A percentile compares a stretch with the other conserved stretches of the same genome.
phyloP scores from a whole-genome alignment of 1,140 invertebrate genomes.

The Euwallacea fornicatus region DNA sequence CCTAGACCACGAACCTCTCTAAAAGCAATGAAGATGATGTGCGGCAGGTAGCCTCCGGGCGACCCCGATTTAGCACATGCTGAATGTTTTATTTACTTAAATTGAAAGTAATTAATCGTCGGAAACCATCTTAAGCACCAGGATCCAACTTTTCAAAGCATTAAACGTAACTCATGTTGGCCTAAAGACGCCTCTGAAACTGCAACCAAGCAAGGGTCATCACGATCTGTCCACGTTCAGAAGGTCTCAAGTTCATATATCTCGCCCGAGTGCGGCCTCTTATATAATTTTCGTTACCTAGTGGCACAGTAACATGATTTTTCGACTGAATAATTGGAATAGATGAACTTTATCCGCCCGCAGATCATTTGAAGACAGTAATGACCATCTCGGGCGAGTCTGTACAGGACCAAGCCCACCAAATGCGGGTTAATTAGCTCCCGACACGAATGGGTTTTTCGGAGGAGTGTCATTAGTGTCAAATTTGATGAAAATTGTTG shows the following conservation, averaged over 20 bases:
- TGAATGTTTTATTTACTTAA: no score
- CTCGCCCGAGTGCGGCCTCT: conserved; percentile 23
- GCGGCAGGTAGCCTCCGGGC: no score
- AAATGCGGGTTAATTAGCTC: conserved; percentile 14
- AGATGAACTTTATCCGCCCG: conserved; percentile 29
- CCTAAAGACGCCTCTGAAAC: background rate
- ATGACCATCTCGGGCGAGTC: conserved; percentile 3
- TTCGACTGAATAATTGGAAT: conserved; percentile 26
- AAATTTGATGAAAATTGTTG: background rate
- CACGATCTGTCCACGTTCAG: conserved; percentile 24
- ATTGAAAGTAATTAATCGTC: background rate
- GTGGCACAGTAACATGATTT: conserved; percentile 36
- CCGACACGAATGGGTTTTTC: background rate
- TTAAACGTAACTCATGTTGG: background rate
- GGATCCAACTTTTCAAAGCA: no score
- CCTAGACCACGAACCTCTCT: no score
- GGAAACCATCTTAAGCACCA: no score
- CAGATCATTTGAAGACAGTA: conserved; percentile 9
- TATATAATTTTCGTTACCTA: conserved; percentile 36
- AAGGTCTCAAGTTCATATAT: conserved; percentile 18
- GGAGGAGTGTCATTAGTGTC: background rate
- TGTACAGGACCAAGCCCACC: conserved; percentile 8
- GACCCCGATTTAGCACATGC: no score
- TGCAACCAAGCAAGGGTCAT: conserved; percentile 21
- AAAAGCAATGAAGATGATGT: no score